Conservation (phyloP, 2,113 vertebrate species). For the Sorex fumeus region DNA sequence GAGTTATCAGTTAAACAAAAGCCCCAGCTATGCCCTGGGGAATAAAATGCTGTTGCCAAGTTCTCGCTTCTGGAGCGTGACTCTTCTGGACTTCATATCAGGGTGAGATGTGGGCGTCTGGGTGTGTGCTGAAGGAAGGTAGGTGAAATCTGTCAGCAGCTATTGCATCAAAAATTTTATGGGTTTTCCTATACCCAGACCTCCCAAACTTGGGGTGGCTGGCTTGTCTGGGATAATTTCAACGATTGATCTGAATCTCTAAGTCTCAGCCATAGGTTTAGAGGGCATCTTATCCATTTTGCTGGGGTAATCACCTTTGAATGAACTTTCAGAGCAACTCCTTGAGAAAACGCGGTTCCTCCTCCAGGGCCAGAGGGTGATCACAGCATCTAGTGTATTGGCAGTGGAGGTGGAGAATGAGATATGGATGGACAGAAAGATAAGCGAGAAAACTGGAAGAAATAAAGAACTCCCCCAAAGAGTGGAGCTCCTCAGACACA, state of each 20-base stretch:
- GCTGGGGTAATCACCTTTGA: conserved; percentile 26
- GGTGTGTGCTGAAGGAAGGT: conserved; percentile 19
- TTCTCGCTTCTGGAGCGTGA: conserved; percentile 42
- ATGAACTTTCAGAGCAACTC: conserved; percentile 46
- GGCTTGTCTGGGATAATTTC: conserved; percentile 40
- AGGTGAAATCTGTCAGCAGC: conserved; percentile 45
- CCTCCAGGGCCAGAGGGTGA: conserved; percentile 18
- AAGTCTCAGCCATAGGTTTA: background rate
- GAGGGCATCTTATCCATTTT: background rate
- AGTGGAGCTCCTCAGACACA: background rate
- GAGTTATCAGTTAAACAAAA: conserved; percentile 36
- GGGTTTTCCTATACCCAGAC: conserved; percentile 61
- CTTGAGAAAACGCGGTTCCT: conserved; percentile 60
- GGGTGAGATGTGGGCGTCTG: conserved; percentile 1
- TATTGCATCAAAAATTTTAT: conserved; percentile 54
- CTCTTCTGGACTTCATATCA: conserved; percentile 10
- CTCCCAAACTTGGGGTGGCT: conserved; percentile 58
- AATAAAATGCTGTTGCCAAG: background rate
- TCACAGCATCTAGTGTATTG: conserved; percentile 62
- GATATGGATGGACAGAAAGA: conserved; percentile 15
- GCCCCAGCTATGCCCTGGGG: conserved; percentile 24
- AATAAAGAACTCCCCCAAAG: conserved; percentile 12
- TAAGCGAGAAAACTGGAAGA: conserved; percentile 64
- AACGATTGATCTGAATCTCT: background rate
- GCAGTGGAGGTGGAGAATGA: background rate